Evolutionary conservation across 2,113 vertebrate species (phyloP).

Genomic region (Phalacrocorax pelagicus): DNA sequence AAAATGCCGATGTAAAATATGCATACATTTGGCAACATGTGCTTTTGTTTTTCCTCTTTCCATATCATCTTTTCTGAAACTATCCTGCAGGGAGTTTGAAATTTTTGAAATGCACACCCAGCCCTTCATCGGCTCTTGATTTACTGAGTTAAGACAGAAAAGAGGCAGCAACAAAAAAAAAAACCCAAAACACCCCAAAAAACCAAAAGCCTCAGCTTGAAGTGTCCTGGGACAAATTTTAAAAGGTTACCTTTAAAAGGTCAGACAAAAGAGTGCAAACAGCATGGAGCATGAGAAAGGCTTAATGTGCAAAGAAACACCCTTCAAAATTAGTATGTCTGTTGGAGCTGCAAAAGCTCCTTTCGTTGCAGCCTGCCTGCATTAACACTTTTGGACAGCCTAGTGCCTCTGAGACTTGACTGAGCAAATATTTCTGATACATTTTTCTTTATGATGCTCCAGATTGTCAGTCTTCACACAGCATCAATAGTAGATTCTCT

Average conservation of each 20-base stretch:
- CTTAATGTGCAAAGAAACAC: constrained; percentile 32
- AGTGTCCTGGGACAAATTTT: constrained; percentile 16
- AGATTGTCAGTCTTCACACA: neutral
- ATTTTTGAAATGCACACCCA: neutral
- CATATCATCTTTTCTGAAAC: neutral
- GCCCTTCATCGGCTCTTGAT: neutral
- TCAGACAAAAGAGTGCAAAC: constrained; percentile 43
- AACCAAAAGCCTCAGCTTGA: neutral
- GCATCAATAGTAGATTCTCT: neutral
- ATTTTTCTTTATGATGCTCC: neutral
- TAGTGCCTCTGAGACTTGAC: neutral
- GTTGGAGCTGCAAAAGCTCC: constrained; percentile 11
- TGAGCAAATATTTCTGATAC: neutral
- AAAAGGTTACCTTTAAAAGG: neutral
- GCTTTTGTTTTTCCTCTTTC: constrained; percentile 22
- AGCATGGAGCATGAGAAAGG: constrained; percentile 33
- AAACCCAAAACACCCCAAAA: neutral
- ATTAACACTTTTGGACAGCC: constrained; percentile 22
- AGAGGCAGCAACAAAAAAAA: neutral
- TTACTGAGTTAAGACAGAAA: neutral
- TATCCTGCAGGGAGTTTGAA: neutral
- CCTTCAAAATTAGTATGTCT: constrained; percentile 43
- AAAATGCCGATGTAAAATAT: neutral
- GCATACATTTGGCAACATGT: neutral
- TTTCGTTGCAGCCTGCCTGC: constrained; percentile 7